Base-by-base conservation (phyloP, 1,140 invertebrate species). In the Aradophagus sp. region DNA sequence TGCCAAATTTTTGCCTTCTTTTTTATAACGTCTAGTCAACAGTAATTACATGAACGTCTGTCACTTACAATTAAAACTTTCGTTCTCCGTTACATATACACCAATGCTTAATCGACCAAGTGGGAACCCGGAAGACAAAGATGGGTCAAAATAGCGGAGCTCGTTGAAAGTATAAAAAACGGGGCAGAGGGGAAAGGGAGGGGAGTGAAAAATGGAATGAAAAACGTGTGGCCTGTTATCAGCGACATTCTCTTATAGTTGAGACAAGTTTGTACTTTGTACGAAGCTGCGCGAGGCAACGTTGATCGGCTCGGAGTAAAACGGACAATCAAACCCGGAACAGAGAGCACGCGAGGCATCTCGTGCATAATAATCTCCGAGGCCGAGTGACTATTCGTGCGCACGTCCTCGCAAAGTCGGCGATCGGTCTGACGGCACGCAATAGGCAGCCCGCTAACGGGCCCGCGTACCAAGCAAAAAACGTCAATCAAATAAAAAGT, bases 301-400 rank as follows among this genome's bases (percentile, higher is more conserved):
- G 39, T 35, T 42, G 58, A 66, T 66, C 71, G 55, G 56, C 27
- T 61, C 41, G 32, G 34, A 56, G 61, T 75, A 67, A 73, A 74
- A 70, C 38, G 69, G 76, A 75, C 78, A 77, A 77, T 80, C 77
- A 72, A 69, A 80, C 75, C 77, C 74, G 77, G 73, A 74, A 77
- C 74, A 73, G 31, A 34, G 41, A 59, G 66, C 69, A 75, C 73
- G 68, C 68, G 68, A 68, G 27, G 58, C 52, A 66, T 5, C 67
- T 59, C 61, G 71, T 74, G 77, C 75, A 77, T 78, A 77, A 79
- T 79, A 75, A 77, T 78, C 75, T 66, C 61, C 15, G 42, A 26
- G 34, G 31, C 56, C 52, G 55, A 56, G 38, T 45, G 45, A 48
- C 58, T 35, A 48, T 62, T 72, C 56, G 70, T 68, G 63, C 35